Evolutionary conservation across 2,888 invertebrate genomes (phyloP), one percentile per base, ranked within the genome.

Genomic region (Gymnocheta viridis): DNA sequence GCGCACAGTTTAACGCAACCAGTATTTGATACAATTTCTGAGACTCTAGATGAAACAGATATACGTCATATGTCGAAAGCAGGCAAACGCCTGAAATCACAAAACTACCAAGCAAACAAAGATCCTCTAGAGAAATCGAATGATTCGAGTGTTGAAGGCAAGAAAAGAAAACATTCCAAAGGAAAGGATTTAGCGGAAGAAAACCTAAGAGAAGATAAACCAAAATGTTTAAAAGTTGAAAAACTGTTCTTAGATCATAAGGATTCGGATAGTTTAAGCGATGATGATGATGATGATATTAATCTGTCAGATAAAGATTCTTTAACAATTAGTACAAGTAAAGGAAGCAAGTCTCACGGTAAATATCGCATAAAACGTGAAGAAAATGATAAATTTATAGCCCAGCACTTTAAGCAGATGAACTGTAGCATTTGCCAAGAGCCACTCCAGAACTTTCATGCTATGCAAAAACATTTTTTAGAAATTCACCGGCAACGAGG

Each of bases 401-500:
- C 72, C 5, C 38, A 84, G 2, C 24, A 84, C 38, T 70, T 79
- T 32, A 77, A 72, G 12, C 17, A 67, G n/a, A 69, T 84, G 19
- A 32, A 44, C 4, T 84, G 84, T 41, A 41, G 35, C 9, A 27
- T 81, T 22, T 84, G 84, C 19, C 60, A 81, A 49, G 49, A 47
- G 0, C 32, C 47, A 12, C 60, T 77, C n/a, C 14, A 72, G 1
- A 66, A 60, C 10, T 86, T 84, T 56, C 17, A 51, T 4, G 72
- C 76, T 14, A 38, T 86, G 29, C 82, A 74, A n/a, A 66, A 62
- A 51, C 86, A 86, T 22, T 86, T 83, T 51, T 41, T 51, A 2
- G n/a, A 49, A 4, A 10, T 32, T 14, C 86, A 86, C 44, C 62
- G 90, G 38, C 86, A 87, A 35, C 41, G 54, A 29, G 92, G 91